Evolutionary conservation across 2,797 vertebrate species (phyloP).

Genomic region (Enteromius fasciolatus): DNA sequence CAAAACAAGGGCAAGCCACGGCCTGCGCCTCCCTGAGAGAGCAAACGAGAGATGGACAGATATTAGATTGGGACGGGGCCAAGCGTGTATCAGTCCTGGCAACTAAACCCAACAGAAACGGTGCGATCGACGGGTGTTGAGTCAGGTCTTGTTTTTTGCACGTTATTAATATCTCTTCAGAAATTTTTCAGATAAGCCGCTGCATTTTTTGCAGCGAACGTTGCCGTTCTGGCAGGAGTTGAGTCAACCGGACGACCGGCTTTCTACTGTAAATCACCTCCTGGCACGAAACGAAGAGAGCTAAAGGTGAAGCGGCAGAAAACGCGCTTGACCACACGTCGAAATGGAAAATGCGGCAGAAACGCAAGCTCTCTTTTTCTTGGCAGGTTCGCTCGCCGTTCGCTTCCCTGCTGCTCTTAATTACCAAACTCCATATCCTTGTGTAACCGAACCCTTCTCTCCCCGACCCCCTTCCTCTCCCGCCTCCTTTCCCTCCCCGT

Average conservation of each 20-base stretch:
- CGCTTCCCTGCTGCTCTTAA: constrained; percentile 59
- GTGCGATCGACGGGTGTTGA: not conserved
- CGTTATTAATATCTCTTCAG: constrained; percentile 13
- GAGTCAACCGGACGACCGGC: constrained; percentile 28
- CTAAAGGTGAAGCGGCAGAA: not conserved
- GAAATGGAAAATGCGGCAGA: constrained; percentile 46
- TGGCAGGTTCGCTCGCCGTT: constrained; percentile 40
- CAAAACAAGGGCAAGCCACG: constrained; percentile 31
- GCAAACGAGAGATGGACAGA: constrained; percentile 4
- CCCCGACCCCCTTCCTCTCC: constrained; percentile 33
- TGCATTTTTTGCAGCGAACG: constrained; percentile 36
- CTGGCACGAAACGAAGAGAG: constrained; percentile 45
- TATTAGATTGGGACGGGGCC: not conserved
- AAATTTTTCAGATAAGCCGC: constrained; percentile 34
- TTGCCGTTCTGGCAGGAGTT: constrained; percentile 39
- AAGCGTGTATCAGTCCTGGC: not conserved
- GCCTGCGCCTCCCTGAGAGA: constrained; percentile 9
- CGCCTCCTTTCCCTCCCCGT: not conserved
- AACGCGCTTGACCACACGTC: constrained; percentile 15
- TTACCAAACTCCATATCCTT: constrained; percentile 63
- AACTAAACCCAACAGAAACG: not conserved
- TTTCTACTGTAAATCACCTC: constrained; percentile 58
- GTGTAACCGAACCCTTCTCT: constrained; percentile 67
- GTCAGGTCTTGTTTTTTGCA: constrained; percentile 4
- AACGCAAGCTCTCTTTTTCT: constrained; percentile 53